Percentiles rank a stretch among this genome's conserved stretches.
phyloP scores from a whole-genome alignment of 2,888 invertebrate genomes.

The Hydrotaea cyrtoneurina region DNA sequence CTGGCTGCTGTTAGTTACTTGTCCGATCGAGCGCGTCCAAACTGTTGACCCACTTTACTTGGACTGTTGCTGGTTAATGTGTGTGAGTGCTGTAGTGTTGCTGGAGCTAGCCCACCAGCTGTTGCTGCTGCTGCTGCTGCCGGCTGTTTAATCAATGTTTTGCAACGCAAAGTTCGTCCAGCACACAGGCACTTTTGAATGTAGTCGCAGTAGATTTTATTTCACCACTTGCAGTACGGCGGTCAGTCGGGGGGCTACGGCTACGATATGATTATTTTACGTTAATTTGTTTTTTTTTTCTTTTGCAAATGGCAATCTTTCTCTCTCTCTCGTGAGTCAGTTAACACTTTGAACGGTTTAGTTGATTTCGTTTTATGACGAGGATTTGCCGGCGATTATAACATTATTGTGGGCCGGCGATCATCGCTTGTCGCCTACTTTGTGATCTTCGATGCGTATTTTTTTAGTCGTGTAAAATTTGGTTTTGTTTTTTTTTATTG shows the following conservation, averaged over 20 bases:
- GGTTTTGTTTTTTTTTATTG: neutral
- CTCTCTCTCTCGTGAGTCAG: neutral
- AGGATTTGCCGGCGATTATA: neutral
- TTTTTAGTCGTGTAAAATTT: neutral
- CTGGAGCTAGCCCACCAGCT: neutral
- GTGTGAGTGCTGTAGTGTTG: conserved; percentile 8
- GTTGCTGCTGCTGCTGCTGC: conserved; percentile 5
- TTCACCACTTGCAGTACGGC: neutral
- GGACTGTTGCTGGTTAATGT: conserved; percentile 51
- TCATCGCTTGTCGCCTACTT: neutral
- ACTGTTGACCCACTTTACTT: conserved; percentile 66
- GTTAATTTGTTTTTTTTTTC: no score
- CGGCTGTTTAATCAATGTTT: conserved; percentile 14
- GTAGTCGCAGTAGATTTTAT: neutral
- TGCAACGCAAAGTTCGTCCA: neutral
- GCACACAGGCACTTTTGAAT: neutral
- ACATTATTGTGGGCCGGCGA: neutral
- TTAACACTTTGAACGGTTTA: neutral
- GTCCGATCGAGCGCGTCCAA: conserved; percentile 59
- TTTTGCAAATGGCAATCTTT: conserved; percentile 51
- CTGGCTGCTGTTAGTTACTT: conserved; percentile 8
- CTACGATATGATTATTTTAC: neutral
- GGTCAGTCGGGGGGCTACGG: neutral
- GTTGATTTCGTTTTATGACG: neutral
- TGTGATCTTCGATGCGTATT: neutral